Percentiles rank a stretch among this genome's conserved stretches.
Evolutionary conservation across 2,888 invertebrate genomes (phyloP).

Genomic region (Drosophila anomelani): DNA sequence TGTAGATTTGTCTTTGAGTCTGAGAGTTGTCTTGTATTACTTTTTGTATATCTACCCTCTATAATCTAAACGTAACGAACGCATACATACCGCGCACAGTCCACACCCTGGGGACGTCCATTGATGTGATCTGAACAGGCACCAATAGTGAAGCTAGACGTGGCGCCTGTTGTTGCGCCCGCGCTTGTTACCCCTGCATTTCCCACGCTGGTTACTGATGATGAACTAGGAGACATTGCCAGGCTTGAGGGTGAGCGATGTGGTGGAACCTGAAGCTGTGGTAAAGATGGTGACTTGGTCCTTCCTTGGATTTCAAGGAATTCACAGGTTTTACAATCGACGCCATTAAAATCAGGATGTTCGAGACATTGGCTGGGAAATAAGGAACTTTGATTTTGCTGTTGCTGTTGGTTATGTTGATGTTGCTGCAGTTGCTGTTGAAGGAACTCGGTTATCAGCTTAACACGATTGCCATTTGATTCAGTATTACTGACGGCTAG

Average conservation of each 20-base stretch:
- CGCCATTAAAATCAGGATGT: slow-evolving; percentile 81
- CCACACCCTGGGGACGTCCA: slow-evolving; percentile 96
- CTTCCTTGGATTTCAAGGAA: slow-evolving; percentile 76
- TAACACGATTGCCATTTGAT: slow-evolving; percentile 75
- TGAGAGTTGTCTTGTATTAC: background rate
- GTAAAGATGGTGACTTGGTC: slow-evolving; percentile 65
- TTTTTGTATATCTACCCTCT: background rate
- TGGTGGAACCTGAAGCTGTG: slow-evolving; percentile 33
- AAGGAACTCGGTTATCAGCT: slow-evolving; percentile 83
- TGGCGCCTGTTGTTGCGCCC: slow-evolving; percentile 18
- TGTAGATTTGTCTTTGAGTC: background rate
- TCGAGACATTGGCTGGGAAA: slow-evolving; percentile 79
- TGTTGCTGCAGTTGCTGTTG: slow-evolving; percentile 82
- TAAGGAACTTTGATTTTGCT: slow-evolving; percentile 60
- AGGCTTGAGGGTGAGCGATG: slow-evolving; percentile 61
- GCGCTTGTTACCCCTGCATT: slow-evolving; percentile 32
- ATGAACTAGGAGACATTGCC: slow-evolving; percentile 65
- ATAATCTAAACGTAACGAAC: background rate
- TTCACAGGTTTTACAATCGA: slow-evolving; percentile 84
- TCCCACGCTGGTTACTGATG: slow-evolving; percentile 62
- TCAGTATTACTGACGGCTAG: slow-evolving; percentile 64
- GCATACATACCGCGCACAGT: slow-evolving; percentile 89
- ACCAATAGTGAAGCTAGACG: slow-evolving; percentile 90
- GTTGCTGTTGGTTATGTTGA: slow-evolving; percentile 9
- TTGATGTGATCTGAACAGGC: slow-evolving; percentile 98